Evolutionary conservation across 2,888 invertebrate genomes (phyloP).

Genomic region (Fragum whitleyi): DNA sequence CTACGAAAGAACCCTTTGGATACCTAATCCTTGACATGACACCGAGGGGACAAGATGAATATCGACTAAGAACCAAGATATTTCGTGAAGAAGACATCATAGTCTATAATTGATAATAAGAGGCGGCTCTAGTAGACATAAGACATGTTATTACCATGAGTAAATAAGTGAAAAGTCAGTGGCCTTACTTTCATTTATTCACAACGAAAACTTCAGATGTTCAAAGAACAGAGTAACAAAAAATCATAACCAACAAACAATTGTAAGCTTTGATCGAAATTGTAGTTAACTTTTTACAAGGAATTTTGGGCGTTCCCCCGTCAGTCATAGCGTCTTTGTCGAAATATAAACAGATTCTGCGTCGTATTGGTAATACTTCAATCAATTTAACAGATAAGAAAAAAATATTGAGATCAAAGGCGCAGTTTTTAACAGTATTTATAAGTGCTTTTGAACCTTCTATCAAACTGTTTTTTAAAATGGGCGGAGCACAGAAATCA

Average conservation of each 20-base stretch:
- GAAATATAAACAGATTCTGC: too few species aligned
- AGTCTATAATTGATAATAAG: conserved; percentile 31
- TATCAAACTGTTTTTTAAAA: too few species aligned
- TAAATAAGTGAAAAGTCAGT: conserved; percentile 21
- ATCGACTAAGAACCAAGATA: conserved; percentile 46
- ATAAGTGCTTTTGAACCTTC: too few species aligned
- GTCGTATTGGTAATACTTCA: too few species aligned
- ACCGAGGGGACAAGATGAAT: conserved; percentile 30
- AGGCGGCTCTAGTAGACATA: neutral
- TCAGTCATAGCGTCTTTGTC: too few species aligned
- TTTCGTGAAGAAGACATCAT: conserved; percentile 30
- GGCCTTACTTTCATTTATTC: conserved; percentile 28
- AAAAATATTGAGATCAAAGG: too few species aligned
- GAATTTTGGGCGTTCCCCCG: too few species aligned
- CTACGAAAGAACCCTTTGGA: conserved; percentile 26
- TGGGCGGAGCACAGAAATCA: too few species aligned
- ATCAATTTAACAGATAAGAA: too few species aligned
- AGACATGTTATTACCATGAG: conserved; percentile 5
- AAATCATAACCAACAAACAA: conserved; percentile 30
- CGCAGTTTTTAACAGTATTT: too few species aligned
- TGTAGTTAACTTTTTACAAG: too few species aligned
- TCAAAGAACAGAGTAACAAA: conserved; percentile 17
- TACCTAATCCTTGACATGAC: conserved; percentile 45
- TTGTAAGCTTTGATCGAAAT: too few species aligned
- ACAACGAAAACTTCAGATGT: conserved; percentile 14